Percentiles rank a stretch among this genome's conserved stretches.
Evolutionary conservation across 2,113 vertebrate species (phyloP).

Genomic region (Carlito syrichta): DNA sequence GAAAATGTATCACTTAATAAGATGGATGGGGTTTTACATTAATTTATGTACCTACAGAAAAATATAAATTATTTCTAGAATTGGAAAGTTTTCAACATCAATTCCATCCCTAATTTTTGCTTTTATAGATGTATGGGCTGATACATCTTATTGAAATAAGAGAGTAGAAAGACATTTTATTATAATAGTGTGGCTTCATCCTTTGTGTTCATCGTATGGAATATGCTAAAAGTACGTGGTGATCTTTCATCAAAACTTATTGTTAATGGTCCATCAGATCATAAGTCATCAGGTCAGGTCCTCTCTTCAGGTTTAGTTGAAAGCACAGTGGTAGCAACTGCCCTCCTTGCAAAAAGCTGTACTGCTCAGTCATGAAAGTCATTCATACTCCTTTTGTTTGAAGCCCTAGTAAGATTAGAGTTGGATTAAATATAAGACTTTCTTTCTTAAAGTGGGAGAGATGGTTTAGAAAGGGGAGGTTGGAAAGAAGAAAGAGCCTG

Average conservation of each 20-base stretch:
- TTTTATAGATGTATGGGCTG: background rate
- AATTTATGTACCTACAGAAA: background rate
- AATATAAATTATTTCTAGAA: slow-evolving; percentile 2
- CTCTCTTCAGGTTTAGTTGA: background rate
- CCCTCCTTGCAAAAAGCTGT: background rate
- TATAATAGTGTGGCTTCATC: background rate
- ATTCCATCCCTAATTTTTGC: slow-evolving; percentile 16
- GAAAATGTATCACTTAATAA: background rate
- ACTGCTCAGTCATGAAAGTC: background rate
- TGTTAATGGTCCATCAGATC: background rate
- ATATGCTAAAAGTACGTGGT: background rate
- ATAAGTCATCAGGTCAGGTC: background rate
- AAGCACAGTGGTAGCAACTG: background rate
- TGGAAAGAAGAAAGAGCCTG: background rate
- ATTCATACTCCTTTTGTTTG: background rate
- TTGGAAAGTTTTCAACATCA: slow-evolving; percentile 6
- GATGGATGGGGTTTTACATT: background rate
- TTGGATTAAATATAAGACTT: background rate
- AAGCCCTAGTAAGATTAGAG: background rate
- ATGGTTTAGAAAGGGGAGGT: background rate
- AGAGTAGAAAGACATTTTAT: background rate
- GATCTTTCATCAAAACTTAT: background rate
- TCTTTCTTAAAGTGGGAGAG: background rate
- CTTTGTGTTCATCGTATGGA: background rate
- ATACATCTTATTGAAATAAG: background rate